These are phyloP conservation scores for Sebastes schlegelii DNA, from an alignment of 2,113 vertebrate genomes.

Conservation along the genomic window DNA sequence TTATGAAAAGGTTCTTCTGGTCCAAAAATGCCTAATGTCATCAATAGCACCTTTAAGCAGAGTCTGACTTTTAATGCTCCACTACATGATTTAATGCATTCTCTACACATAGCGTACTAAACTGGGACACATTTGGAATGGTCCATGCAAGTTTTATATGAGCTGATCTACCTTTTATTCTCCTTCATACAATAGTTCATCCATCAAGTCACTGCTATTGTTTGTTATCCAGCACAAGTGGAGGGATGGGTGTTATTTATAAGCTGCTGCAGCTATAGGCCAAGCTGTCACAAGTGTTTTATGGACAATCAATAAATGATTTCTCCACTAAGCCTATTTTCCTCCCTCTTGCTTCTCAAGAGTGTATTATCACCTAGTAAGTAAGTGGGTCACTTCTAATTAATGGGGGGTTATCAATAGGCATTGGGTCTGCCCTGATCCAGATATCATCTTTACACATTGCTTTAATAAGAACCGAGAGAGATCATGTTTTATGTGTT, in stretches of 20 bases:
- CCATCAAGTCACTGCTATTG: background rate
- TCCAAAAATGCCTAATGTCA: no score
- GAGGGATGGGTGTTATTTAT: constrained; percentile 18
- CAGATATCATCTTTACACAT: constrained; percentile 9
- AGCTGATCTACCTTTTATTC: background rate
- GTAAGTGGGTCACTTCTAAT: constrained; percentile 50
- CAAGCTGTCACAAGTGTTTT: constrained; percentile 36
- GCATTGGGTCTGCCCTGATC: constrained; percentile 28
- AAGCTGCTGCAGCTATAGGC: background rate
- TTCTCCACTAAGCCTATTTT: constrained; percentile 18
- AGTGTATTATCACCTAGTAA: constrained; percentile 22
- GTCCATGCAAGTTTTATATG: background rate
- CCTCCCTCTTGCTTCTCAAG: constrained; percentile 2
- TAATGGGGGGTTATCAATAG: constrained; percentile 40
- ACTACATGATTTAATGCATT: no score
- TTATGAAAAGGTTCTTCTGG: no score
- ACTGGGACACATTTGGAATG: no score
- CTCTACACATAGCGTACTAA: no score
- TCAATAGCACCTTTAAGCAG: no score
- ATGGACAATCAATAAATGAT: constrained; percentile 40
- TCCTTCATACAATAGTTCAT: background rate
- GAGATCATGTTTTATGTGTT: constrained; percentile 35
- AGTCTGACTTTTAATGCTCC: no score
- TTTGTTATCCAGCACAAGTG: constrained; percentile 1
- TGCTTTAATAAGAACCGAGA: background rate